Percentiles rank a stretch among this genome's conserved stretches.
These are phyloP conservation scores for Nemotelus nigrinus DNA, from an alignment of 2,888 invertebrate species.

Conservation along the genomic window DNA sequence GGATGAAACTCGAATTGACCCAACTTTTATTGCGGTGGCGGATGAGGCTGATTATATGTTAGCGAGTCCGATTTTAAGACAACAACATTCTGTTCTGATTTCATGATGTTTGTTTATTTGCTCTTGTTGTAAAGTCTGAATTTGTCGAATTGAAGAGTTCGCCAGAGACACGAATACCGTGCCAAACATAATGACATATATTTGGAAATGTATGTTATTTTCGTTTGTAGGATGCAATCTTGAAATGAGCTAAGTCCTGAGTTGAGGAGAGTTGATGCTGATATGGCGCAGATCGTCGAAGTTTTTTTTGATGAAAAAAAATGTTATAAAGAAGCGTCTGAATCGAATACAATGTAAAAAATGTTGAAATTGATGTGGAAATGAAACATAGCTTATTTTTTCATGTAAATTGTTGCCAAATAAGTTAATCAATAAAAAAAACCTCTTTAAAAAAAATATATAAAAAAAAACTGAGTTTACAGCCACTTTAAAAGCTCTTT, in stretches of 20 bases:
- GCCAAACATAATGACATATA: constrained; percentile 32
- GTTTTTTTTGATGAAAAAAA: neutral
- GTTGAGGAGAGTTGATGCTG: neutral
- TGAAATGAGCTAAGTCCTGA: no score
- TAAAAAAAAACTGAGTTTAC: no score
- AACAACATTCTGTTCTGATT: constrained; percentile 1
- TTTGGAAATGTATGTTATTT: constrained; percentile 30
- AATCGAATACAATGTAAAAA: no score
- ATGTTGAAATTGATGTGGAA: no score
- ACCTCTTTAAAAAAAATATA: no score
- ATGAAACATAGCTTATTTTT: no score
- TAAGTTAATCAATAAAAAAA: no score
- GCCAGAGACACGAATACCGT: constrained; percentile 36
- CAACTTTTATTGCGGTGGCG: constrained; percentile 45
- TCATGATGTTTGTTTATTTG: neutral
- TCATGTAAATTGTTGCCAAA: no score
- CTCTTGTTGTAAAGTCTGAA: neutral
- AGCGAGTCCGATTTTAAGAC: constrained; percentile 15
- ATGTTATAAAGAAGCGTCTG: no score
- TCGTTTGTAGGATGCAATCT: neutral
- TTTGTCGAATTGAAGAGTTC: neutral
- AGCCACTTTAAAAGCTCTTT: no score
- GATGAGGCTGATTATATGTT: constrained; percentile 39
- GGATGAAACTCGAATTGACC: constrained; percentile 11
- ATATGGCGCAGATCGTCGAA: neutral